Percentiles rank a stretch among this genome's conserved stretches.
phyloP scores from a whole-genome alignment of 2,113 vertebrate species.

The Odobenus rosmarus region DNA sequence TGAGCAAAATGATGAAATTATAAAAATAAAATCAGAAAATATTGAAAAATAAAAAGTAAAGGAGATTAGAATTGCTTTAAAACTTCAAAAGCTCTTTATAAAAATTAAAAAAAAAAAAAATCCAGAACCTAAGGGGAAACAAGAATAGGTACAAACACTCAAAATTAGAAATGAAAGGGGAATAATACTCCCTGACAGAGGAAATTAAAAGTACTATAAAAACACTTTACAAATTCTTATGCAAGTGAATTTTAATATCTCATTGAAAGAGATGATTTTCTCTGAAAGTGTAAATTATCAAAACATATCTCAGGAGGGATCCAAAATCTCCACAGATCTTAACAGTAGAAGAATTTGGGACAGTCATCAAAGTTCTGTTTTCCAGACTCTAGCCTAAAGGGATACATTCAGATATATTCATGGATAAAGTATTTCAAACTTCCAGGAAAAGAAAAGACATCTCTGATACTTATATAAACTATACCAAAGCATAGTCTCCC shows the following conservation, averaged over 20 bases:
- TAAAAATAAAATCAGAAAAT: constrained; percentile 27
- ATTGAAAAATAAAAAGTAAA: neutral
- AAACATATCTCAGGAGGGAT: constrained; percentile 54
- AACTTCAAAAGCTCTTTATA: neutral
- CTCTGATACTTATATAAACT: neutral
- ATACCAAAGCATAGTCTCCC: neutral
- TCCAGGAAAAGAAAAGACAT: neutral
- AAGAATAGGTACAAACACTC: constrained; percentile 5
- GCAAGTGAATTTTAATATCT: constrained; percentile 69
- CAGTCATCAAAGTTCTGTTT: constrained; percentile 12
- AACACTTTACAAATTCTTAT: constrained; percentile 50
- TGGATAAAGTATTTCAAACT: constrained; percentile 10
- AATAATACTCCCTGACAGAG: constrained; percentile 55
- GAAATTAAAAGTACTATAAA: constrained; percentile 72
- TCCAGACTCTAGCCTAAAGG: neutral
- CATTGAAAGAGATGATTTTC: constrained; percentile 59
- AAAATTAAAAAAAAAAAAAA: constrained; percentile 18
- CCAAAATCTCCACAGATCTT: neutral
- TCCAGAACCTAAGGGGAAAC: neutral
- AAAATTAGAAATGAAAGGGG: constrained; percentile 50
- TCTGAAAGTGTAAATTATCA: constrained; percentile 61
- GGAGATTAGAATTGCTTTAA: neutral
- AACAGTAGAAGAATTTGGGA: constrained; percentile 2
- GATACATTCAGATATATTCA: constrained; percentile 23
- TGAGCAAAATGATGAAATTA: neutral